phyloP scores from a whole-genome alignment of 2,113 vertebrate genomes.

The Daphoenositta chrysoptera region DNA sequence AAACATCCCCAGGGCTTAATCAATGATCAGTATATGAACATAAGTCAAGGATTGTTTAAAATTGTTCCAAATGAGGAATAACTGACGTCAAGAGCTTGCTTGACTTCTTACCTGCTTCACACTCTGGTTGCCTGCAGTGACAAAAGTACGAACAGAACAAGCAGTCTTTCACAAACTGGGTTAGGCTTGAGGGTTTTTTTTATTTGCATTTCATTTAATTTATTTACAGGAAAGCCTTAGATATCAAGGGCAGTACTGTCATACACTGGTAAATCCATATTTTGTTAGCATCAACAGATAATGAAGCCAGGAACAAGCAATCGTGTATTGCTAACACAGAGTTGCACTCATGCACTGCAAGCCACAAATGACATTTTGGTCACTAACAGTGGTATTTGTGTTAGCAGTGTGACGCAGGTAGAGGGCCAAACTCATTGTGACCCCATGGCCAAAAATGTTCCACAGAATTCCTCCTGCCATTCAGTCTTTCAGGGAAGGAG shows the following conservation, averaged over 20 bases:
- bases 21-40: constrained; percentile 62
- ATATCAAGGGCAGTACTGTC: not conserved
- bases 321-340: not conserved
- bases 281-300: not conserved
- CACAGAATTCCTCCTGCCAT: not conserved
- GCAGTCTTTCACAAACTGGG: not conserved
- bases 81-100: constrained; percentile 71
- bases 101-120: constrained; percentile 70
- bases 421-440: not conserved
- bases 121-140: constrained; percentile 62
- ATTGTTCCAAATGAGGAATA: constrained; percentile 72
- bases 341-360: not conserved
- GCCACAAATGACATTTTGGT: not conserved
- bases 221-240: constrained; percentile 22
- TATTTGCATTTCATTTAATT: constrained; percentile 36
- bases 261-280: not conserved
- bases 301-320: not conserved
- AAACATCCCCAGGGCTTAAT: constrained; percentile 74
- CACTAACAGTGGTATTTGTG: not conserved
- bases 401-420: not conserved
- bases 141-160: constrained; percentile 47
- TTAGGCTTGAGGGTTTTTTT: not conserved
- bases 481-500: not conserved
- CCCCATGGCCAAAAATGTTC: not conserved
- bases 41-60: constrained; percentile 67